A percentile compares a stretch with the other conserved stretches of the same genome.
phyloP scores from a whole-genome alignment of 2,113 vertebrate species.

The Grus americana region DNA sequence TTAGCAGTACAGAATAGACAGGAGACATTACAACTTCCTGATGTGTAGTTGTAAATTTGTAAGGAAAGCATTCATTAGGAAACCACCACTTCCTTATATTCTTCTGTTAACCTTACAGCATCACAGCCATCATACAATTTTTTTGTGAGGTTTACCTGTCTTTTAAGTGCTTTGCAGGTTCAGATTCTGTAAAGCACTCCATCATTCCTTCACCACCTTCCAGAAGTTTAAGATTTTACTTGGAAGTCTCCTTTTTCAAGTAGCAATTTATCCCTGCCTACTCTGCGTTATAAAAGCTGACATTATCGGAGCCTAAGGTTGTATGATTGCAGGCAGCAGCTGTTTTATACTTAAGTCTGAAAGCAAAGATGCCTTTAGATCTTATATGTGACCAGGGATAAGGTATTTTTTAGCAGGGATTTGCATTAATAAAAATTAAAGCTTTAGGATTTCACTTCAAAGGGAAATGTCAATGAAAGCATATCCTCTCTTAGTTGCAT shows the following conservation, averaged over 20 bases:
- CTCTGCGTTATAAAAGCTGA: neutral
- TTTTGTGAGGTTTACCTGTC: neutral
- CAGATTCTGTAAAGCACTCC: neutral
- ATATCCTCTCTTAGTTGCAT: conserved; percentile 34
- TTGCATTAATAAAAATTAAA: conserved; percentile 64
- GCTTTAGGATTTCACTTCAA: conserved; percentile 59
- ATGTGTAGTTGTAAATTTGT: neutral
- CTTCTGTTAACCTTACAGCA: neutral
- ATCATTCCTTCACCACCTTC: neutral
- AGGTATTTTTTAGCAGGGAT: conserved; percentile 37
- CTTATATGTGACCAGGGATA: conserved; percentile 35
- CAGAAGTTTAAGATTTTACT: neutral
- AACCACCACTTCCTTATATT: neutral
- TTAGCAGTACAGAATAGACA: neutral
- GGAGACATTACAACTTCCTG: neutral
- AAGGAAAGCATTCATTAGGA: neutral
- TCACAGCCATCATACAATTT: neutral
- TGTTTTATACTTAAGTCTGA: conserved; percentile 11
- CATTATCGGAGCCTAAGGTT: neutral
- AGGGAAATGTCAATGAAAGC: conserved; percentile 46
- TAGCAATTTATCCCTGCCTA: neutral
- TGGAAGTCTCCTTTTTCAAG: neutral
- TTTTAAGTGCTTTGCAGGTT: neutral
- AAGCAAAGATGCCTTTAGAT: conserved; percentile 35
- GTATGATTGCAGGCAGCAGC: neutral